These are phyloP conservation scores for Rhombomys opimus DNA, from an alignment of 2,113 vertebrate species.

Conservation along the genomic window DNA sequence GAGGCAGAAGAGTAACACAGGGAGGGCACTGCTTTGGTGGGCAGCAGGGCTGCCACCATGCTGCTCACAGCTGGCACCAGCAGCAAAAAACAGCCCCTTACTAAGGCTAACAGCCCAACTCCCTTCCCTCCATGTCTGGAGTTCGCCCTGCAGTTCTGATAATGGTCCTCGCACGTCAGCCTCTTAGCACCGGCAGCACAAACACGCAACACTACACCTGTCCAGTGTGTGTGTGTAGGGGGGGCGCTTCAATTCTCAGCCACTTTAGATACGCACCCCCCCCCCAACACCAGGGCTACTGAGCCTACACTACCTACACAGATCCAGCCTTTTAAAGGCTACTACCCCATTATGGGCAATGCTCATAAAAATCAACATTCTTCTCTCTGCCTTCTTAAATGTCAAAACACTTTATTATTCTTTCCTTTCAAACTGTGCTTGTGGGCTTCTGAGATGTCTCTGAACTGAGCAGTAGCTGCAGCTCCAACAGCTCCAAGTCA, in stretches of 20 bases:
- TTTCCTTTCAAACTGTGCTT: not conserved
- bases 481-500: not conserved
- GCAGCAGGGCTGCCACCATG: not conserved
- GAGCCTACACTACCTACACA: accelerated
- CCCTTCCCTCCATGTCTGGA: not conserved
- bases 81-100: not conserved
- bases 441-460: too few species aligned
- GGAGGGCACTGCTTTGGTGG: accelerated
- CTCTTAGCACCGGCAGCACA: not conserved
- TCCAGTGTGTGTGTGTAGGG: too few species aligned
- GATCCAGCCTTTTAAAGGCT: not conserved
- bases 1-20: not conserved
- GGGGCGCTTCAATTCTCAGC: not conserved
- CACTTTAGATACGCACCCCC: too few species aligned
- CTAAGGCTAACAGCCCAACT: too few species aligned
- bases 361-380: not conserved
- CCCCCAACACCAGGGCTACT: not conserved
- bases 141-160: not conserved
- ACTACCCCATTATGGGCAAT: not conserved
- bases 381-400: not conserved
- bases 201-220: not conserved
- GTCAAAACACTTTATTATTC: not conserved
- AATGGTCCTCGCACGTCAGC: not conserved
- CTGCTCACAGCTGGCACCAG: not conserved
- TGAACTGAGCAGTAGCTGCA: not conserved